Conservation (phyloP, 2,797 vertebrate species). For the Furcifer pardalis region DNA sequence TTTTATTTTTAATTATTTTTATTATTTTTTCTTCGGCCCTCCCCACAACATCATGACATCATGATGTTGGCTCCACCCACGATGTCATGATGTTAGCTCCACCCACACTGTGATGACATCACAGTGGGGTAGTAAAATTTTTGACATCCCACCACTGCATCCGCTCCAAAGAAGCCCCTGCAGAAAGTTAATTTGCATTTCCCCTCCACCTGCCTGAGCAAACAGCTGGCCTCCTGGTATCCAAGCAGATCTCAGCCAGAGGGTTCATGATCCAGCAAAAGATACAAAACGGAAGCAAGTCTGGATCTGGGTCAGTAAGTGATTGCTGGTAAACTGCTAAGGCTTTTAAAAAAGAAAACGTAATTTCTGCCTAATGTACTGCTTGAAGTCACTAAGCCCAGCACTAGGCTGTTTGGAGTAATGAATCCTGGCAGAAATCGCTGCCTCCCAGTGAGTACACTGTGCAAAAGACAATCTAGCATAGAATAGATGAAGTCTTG, state of each 20-base stretch:
- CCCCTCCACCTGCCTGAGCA: neutral
- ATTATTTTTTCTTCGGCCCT: too few relatives aligned
- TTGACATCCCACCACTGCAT: too few relatives aligned
- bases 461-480: neutral
- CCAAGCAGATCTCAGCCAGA: neutral
- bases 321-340: neutral
- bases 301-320: neutral
- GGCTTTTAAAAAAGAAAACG: neutral
- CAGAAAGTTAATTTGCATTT: neutral
- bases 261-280: neutral
- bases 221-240: neutral
- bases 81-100: too few relatives aligned
- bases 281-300: neutral
- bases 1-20: too few relatives aligned
- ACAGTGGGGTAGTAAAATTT: too few relatives aligned
- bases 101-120: too few relatives aligned
- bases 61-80: too few relatives aligned
- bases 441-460: neutral
- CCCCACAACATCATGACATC: too few relatives aligned
- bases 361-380: neutral
- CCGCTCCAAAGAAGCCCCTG: neutral
- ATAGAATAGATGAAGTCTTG: neutral
- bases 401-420: neutral
- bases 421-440: neutral
- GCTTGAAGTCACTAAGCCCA: neutral